A percentile compares a stretch with the other conserved stretches of the same genome.
phyloP scores from a whole-genome alignment of 2,888 invertebrate species.

The Hololepta plana region DNA sequence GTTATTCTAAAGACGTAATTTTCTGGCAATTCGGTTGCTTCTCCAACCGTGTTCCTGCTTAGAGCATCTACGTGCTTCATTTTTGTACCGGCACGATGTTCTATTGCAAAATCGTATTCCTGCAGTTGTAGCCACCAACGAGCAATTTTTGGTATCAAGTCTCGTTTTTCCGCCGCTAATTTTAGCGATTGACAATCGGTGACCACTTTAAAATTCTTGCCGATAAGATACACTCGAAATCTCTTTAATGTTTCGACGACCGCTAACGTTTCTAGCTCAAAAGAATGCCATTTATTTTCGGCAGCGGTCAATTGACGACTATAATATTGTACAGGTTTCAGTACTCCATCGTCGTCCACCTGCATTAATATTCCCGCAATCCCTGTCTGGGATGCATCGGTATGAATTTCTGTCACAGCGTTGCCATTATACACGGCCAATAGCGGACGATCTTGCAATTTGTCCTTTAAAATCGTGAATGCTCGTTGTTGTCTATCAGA shows the following conservation, averaged over 20 bases:
- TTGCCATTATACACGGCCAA: conserved; percentile 3
- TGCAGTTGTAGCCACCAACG: no score
- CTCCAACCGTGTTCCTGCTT: no score
- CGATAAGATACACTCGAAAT: conserved; percentile 20
- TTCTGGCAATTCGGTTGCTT: no score
- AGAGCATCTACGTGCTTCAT: no score
- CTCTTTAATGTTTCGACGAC: conserved; percentile 15
- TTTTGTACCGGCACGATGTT: no score
- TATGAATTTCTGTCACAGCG: conserved; percentile 4
- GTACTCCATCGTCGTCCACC: neutral
- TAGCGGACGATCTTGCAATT: conserved; percentile 1
- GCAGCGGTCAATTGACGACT: conserved; percentile 15
- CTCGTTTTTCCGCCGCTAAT: neutral
- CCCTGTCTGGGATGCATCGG: neutral
- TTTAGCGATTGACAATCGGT: conserved; percentile 19
- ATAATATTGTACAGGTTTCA: conserved; percentile 3
- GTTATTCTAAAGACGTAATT: conserved; percentile 19
- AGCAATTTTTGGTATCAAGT: no score
- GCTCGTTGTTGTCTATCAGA: neutral
- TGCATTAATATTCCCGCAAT: conserved; percentile 1
- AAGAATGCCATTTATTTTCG: conserved; percentile 19
- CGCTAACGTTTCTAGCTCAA: conserved; percentile 23
- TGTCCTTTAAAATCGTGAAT: conserved; percentile 1
- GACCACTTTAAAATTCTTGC: conserved; percentile 14
- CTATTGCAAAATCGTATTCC: no score